Evolutionary conservation across 2,888 invertebrate species (phyloP).

Genomic region (Lobophora halterata): DNA sequence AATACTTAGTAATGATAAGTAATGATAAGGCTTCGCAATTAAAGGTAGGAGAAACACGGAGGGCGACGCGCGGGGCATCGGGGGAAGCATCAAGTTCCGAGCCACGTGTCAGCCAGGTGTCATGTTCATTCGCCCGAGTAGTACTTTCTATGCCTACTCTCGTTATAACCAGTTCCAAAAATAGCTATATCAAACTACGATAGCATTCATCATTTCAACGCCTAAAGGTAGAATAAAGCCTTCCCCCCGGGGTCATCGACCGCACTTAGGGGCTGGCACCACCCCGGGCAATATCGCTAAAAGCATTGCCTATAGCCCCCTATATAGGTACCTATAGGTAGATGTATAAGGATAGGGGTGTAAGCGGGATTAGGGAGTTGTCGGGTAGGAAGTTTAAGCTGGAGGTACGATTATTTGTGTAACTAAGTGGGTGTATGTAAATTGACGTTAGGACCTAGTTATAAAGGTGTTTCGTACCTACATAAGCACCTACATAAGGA

Average conservation of each 20-base stretch:
- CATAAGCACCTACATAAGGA: too few species aligned
- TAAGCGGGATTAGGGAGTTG: slow-evolving; percentile 13
- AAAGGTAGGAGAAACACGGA: too few species aligned
- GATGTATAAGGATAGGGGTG: slow-evolving; percentile 27
- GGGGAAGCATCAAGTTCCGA: too few species aligned
- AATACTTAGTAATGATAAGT: too few species aligned
- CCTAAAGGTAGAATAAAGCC: slow-evolving; percentile 52
- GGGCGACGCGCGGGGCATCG: too few species aligned
- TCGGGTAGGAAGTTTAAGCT: slow-evolving; percentile 8
- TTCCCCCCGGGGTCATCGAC: slow-evolving; percentile 52
- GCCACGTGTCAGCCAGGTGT: too few species aligned
- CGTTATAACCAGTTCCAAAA: slow-evolving; percentile 1
- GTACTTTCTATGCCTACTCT: too few species aligned
- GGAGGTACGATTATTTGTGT: not conserved
- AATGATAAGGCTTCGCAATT: too few species aligned
- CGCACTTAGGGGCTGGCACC: slow-evolving; percentile 46
- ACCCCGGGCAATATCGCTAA: slow-evolving; percentile 61
- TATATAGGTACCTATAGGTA: slow-evolving; percentile 25
- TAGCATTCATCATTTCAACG: slow-evolving; percentile 35
- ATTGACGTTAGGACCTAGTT: too few species aligned
- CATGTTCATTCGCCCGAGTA: too few species aligned
- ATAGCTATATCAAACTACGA: slow-evolving; percentile 12
- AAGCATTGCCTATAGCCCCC: slow-evolving; percentile 53
- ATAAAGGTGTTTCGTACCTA: too few species aligned
- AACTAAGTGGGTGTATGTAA: too few species aligned